phyloP scores from a whole-genome alignment of 2,888 invertebrate species.

The Erpobdella octoculata region DNA sequence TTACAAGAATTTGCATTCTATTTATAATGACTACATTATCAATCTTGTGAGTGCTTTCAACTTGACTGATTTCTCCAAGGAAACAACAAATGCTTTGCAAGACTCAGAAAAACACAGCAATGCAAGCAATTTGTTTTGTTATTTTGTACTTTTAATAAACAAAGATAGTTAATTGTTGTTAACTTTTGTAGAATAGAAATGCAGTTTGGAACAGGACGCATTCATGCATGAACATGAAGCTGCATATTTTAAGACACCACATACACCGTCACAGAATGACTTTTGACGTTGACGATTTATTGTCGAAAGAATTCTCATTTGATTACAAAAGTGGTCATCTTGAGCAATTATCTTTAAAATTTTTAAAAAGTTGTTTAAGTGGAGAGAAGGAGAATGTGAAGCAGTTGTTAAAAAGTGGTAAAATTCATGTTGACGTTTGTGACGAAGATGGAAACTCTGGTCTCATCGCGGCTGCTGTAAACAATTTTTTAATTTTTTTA shows the following conservation, averaged over 20 bases:
- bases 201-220: not conserved
- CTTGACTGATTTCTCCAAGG: too few species aligned
- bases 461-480: conserved; percentile 15
- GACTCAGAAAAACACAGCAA: too few species aligned
- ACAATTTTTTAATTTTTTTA: too few species aligned
- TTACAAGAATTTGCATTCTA: too few species aligned
- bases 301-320: not conserved
- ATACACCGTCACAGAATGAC: not conserved
- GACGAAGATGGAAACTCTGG: conserved; percentile 14
- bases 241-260: not conserved
- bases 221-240: not conserved
- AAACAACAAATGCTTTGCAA: too few species aligned
- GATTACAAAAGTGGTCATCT: not conserved
- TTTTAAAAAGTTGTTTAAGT: conserved; percentile 2
- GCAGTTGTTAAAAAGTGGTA: not conserved
- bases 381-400: conserved; percentile 10
- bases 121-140: too few species aligned
- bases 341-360: not conserved
- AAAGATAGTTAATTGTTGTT: too few species aligned
- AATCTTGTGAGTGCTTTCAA: too few species aligned
- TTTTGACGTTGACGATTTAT: not conserved
- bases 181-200: too few species aligned
- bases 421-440: conserved; percentile 11
- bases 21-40: too few species aligned
- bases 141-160: too few species aligned